Evolutionary conservation across 2,888 invertebrate species (phyloP), one percentile per base, ranked within the genome.

Genomic region (Tetragonisca angustula): DNA sequence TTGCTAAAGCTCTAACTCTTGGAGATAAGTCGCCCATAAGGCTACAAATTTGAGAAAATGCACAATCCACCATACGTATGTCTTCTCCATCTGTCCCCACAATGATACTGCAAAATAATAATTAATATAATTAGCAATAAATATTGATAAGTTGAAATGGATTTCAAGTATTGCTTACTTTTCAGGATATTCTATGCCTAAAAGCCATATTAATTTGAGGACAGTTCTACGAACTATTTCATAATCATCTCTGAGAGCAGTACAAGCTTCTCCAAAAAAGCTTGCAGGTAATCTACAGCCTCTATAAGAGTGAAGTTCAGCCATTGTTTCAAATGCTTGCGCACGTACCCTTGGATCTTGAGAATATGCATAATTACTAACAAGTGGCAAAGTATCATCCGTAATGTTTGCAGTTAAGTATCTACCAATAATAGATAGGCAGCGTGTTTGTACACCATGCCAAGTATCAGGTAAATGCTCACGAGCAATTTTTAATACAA

Each of bases 41-140:
- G 74, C 97, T 97, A 93, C 99, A 99, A 32, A 99, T 97, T 94
- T 98, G 97, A 24, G 98, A 98, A 95, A 99, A 99, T 0, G 99
- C 99, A 93, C 99, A 99, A 94, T 99, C 99, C 52, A 98, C 97
- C 89, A 99, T 95, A 0, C 99, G 96, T 89, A 99, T 96, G 79
- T 98, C 97, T 88, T 98, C 98, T 87, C 97, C 97, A 75, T 97
- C 97, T 36, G 97, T 97, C 76, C 96, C 96, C 21, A 97, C 95
- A 52, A 96, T 96, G 90, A 97, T 97, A 87, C 96, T 95, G 92
- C 9, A 97, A 97, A 92, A 65, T 81, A 80, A 56, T 21, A n/a
- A 59, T 24, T 61, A 56, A 24, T 32, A 64, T 56, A 17, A 52
- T 19, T 36, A 27, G 19, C 36, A 27, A 50, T 69, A 19, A 62